A percentile compares a stretch with the other conserved stretches of the same genome.
phyloP scores from a whole-genome alignment of 2,797 vertebrate genomes.

The Clamator glandarius region DNA sequence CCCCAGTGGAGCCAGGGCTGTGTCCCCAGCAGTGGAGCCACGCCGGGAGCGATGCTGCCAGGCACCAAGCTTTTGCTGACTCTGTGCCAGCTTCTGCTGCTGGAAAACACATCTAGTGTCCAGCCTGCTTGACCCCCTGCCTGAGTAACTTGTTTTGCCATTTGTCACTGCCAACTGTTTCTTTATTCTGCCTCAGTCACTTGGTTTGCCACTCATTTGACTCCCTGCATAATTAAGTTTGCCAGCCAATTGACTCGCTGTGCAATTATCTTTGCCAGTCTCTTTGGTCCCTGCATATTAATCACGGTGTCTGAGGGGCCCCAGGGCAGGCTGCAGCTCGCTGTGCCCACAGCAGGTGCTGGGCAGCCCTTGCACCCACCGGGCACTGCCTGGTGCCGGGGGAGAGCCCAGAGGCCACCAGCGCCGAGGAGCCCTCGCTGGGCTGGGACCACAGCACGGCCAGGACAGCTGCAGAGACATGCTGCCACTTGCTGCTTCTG shows the following conservation, averaged over 20 bases:
- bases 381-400: not conserved
- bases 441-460: not conserved
- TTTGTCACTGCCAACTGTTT: constrained; percentile 64
- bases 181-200: constrained; percentile 46
- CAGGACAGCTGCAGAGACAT: not conserved
- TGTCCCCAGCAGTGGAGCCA: fast-evolving
- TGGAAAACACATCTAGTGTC: not conserved
- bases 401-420: not conserved
- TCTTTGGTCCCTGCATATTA: constrained; percentile 39
- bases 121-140: constrained; percentile 12
- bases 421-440: not conserved
- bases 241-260: constrained; percentile 65
- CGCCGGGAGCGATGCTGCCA: not conserved
- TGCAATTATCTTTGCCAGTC: constrained; percentile 59
- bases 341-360: constrained; percentile 7
- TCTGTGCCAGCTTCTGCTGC: not conserved
- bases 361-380: not conserved
- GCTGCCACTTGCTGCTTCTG: constrained; percentile 28
- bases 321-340: not conserved
- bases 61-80: not conserved
- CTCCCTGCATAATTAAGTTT: constrained; percentile 59
- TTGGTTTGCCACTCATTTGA: constrained; percentile 52
- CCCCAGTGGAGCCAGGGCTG: not conserved
- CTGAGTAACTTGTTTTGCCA: constrained; percentile 45
- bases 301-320: constrained; percentile 3